Conservation (phyloP, 2,888 invertebrate genomes). For the Beris morrisii region DNA sequence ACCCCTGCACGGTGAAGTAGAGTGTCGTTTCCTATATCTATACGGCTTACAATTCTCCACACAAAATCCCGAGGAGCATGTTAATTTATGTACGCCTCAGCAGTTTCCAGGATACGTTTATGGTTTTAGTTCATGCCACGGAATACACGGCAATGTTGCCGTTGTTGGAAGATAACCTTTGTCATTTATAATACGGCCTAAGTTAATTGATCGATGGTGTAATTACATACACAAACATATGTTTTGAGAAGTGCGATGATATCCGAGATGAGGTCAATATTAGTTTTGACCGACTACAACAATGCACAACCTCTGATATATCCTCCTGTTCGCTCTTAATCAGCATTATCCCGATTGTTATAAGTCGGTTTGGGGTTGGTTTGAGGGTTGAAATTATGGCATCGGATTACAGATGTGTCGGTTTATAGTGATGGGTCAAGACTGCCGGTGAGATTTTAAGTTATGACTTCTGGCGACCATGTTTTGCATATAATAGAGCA, state of each 20-base stretch:
- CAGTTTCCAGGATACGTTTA: conserved; percentile 20
- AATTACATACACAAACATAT: conserved; percentile 23
- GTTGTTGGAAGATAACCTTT: not conserved
- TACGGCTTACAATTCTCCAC: too few relatives aligned
- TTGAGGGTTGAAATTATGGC: not conserved
- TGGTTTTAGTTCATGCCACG: conserved; percentile 17
- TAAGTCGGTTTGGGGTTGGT: not conserved
- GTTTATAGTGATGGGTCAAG: conserved; percentile 6
- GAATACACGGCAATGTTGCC: not conserved
- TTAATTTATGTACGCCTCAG: conserved; percentile 21
- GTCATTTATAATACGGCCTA: not conserved
- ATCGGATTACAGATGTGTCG: conserved; percentile 1
- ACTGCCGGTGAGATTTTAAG: not conserved
- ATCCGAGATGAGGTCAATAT: conserved; percentile 10
- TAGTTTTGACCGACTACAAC: conserved; percentile 23
- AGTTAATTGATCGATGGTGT: conserved; percentile 25
- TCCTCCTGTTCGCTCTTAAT: conserved; percentile 14
- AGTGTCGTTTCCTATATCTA: too few relatives aligned
- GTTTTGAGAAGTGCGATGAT: not conserved
- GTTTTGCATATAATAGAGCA: too few relatives aligned
- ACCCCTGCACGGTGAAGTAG: too few relatives aligned
- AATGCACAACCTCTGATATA: not conserved
- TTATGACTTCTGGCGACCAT: too few relatives aligned
- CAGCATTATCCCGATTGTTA: conserved; percentile 10
- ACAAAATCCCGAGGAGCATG: not conserved